Conservation (phyloP, 2,797 vertebrate species). For the Manis javanica region DNA sequence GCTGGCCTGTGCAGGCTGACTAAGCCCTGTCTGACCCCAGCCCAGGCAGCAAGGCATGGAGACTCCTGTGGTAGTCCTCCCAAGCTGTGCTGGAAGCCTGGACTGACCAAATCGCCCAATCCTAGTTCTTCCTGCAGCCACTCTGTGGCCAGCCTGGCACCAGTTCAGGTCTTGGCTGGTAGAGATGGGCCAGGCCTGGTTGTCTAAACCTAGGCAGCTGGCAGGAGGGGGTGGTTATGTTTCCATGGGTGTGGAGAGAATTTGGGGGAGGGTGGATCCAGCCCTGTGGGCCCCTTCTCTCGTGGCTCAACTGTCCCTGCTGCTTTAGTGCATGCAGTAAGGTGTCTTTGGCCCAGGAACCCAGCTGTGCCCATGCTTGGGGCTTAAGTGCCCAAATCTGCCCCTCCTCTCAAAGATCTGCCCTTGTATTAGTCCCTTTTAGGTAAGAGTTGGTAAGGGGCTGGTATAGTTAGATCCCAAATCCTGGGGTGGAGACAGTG, state of each 20-base stretch:
- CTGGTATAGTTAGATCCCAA: not conserved
- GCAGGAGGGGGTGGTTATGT: constrained; percentile 63
- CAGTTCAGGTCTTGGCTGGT: constrained; percentile 64
- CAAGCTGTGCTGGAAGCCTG: constrained; percentile 67
- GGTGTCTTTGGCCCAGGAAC: not conserved
- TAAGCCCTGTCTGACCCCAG: constrained; percentile 28
- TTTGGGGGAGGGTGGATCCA: constrained; percentile 29
- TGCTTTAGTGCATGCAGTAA: constrained; percentile 58
- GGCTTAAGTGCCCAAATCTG: constrained; percentile 38
- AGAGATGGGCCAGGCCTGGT: constrained; percentile 67
- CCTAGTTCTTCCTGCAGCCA: constrained; percentile 79
- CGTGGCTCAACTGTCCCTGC: constrained; percentile 4
- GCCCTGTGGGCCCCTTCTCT: constrained; percentile 62
- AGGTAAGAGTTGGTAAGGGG: constrained; percentile 44
- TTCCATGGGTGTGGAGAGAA: constrained; percentile 74
- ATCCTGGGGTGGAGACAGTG: not conserved
- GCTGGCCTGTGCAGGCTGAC: constrained; percentile 42
- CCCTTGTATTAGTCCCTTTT: constrained; percentile 45
- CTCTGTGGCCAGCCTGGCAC: constrained; percentile 65
- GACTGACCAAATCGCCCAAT: constrained; percentile 74
- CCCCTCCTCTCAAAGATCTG: constrained; percentile 47
- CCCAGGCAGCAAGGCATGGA: constrained; percentile 66
- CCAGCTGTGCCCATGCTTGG: constrained; percentile 23
- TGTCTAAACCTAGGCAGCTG: constrained; percentile 75
- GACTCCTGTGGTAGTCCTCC: constrained; percentile 83